Evolutionary conservation across 2,888 invertebrate species (phyloP), one percentile per base, ranked within the genome.

Genomic region (Synanthedon tipuliformis): DNA sequence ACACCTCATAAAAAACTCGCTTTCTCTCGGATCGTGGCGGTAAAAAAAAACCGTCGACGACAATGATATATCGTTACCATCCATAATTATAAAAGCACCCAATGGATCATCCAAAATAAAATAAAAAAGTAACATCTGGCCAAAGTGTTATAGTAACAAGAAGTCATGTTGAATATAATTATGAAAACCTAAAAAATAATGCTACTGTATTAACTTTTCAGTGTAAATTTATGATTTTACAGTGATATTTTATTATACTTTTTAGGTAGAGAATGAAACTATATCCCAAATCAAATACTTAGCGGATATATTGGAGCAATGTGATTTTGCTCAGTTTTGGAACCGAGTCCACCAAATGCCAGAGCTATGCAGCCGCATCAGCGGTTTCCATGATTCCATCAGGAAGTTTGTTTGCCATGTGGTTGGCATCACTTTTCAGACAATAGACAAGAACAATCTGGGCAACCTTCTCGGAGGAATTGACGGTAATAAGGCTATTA

Each of bases 371-470:
- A 91, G 92, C 56, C 91, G 92, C 57, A 95, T 98, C 61, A 89
- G 89, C 59, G 97, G 97, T 51, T 98, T 98, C 80, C 93, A 96
- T 71, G 98, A 98, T 81, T 96, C 97, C 0, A 95, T 98, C 59
- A 89, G 98, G 58, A 97, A 97, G 80, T 98, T 97, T 88, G 95
- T 98, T 7, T 99, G 98, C 61, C 98, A 98, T 76, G 98, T 99
- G 50, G 95, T 99, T 48, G 95, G 95, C 59, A 98, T 97, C 53
- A 98, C 99, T 1, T 99, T 97, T 88, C 98, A 99, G 81, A 94
- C 94, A 2, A 96, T 99, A 70, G 94, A 95, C 58, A 94, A 93
- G 70, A 88, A 89, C 54, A 90, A 94, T 58, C 86, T 99, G 50
- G 91, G 93, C 52, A 93, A 95, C 70, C 87, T 98, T 41, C 88